Evolutionary conservation across 2,797 vertebrate species (phyloP), one percentile per base, ranked within the genome.

Genomic region (Numenius phaeopus): DNA sequence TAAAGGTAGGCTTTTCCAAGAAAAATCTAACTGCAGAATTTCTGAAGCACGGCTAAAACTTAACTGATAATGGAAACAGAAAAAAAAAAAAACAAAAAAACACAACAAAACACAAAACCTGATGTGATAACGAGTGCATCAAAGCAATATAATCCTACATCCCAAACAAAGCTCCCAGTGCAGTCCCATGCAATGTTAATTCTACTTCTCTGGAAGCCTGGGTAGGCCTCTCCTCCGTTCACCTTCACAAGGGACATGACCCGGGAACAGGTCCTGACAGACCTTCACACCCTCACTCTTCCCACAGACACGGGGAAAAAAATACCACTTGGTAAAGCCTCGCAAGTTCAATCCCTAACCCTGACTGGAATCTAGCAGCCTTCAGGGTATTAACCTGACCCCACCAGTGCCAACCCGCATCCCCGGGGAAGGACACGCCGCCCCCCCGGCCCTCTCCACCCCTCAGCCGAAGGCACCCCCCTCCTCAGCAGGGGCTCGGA

Each of bases 51-150:
- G 1, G 4, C 10, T 80, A 34, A 1, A 59, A 29, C 3, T 23
- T 2, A 37, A 0, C 12, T 0, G 0, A 11, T 0, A 47, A 16
- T 5, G 26, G 11, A 64, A 27, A 2, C 1, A 2, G 14, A 23
- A 2, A 14, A 61, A 15, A 34, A 24, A 21, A 10, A 34, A 7
- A 6, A 8, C 14, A 40, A 40, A 40, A 37, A 55, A 32, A 11
- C 7, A n/a, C 15, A 12, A 47, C 42, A 7, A 47, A 47, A 37
- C 14, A 50, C 29, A 47, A 46, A 24, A 24, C 12, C 46, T 49
- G 0, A 3, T 12, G 1, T 0, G 0, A 8, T 7, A 57, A 16
- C 0, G 1, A 62, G 5, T 1, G 5, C 4, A 11, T 8, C 11
- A 1, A 2, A 42, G 11, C 2, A 42, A 2, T 23, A 24, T 0